phyloP scores from a whole-genome alignment of 2,888 invertebrate species.

The Drosophila affinis region DNA sequence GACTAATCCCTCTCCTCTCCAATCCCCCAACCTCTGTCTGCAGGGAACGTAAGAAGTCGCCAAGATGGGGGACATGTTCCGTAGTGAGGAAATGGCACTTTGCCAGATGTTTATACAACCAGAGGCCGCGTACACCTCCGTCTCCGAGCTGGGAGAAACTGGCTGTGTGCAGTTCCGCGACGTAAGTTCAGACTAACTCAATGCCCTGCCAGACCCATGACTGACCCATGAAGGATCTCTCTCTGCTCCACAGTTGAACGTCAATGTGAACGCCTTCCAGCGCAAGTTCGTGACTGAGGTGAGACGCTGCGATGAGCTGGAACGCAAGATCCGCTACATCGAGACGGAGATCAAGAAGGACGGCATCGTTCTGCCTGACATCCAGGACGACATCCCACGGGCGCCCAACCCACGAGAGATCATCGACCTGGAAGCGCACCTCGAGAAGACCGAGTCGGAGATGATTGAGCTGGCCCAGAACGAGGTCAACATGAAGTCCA shows the following conservation, averaged over 20 bases:
- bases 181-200: conserved; percentile 86
- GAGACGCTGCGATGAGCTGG: conserved; percentile 93
- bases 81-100: conserved; percentile 95
- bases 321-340: conserved; percentile 91
- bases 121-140: conserved; percentile 96
- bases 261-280: conserved; percentile 92
- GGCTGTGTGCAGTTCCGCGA: conserved; percentile 98
- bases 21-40: conserved; percentile 10
- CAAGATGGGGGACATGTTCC: conserved; percentile 92
- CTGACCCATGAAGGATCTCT: conserved; percentile 3
- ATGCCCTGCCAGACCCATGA: not conserved
- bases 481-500: conserved; percentile 96
- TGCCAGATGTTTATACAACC: conserved; percentile 98
- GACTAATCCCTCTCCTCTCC: conserved; percentile 31
- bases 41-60: conserved; percentile 74
- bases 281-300: conserved; percentile 94
- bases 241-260: conserved; percentile 87
- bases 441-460: conserved; percentile 98
- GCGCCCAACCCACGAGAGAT: conserved; percentile 92
- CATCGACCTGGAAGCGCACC: conserved; percentile 92
- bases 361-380: conserved; percentile 89
- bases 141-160: conserved; percentile 97
- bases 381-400: conserved; percentile 87
- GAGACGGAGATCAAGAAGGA: conserved; percentile 93
- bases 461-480: conserved; percentile 97